phyloP scores from a whole-genome alignment of 1,140 invertebrate genomes.

The Philaenus spumarius region DNA sequence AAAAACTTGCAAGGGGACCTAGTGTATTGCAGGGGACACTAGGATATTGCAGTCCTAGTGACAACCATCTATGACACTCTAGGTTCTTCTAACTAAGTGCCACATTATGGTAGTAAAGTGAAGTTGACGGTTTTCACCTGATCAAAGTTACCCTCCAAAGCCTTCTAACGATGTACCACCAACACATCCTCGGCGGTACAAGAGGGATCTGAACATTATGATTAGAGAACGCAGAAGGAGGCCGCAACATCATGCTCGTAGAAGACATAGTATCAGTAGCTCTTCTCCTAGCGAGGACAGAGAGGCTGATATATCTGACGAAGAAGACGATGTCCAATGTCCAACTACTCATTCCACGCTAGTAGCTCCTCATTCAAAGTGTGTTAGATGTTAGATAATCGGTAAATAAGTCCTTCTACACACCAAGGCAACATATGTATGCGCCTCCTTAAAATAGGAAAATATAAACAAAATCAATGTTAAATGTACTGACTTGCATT shows the following conservation, averaged over 20 bases:
- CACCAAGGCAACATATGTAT: no score
- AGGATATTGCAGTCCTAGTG: constrained; percentile 83
- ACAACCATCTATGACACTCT: constrained; percentile 87
- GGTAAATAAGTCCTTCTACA: no score
- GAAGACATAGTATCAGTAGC: constrained; percentile 34
- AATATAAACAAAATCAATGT: no score
- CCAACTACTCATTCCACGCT: constrained; percentile 30
- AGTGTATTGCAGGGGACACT: no score
- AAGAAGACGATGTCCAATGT: constrained; percentile 40
- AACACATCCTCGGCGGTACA: constrained; percentile 18
- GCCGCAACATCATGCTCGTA: not conserved
- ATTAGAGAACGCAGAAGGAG: constrained; percentile 28
- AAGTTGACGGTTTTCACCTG: constrained; percentile 79
- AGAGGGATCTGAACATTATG: constrained; percentile 35
- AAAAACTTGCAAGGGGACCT: no score
- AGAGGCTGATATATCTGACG: constrained; percentile 42
- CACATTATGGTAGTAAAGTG: constrained; percentile 82
- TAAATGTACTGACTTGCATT: no score
- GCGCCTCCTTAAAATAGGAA: no score
- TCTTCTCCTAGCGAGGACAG: constrained; percentile 32
- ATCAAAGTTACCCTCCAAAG: constrained; percentile 39
- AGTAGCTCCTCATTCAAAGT: no score
- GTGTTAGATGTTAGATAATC: no score
- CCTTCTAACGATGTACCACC: constrained; percentile 2
- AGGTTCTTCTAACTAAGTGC: constrained; percentile 78